phyloP scores from a whole-genome alignment of 1,140 invertebrate genomes.

The Caenorhabditis tropicalis region DNA sequence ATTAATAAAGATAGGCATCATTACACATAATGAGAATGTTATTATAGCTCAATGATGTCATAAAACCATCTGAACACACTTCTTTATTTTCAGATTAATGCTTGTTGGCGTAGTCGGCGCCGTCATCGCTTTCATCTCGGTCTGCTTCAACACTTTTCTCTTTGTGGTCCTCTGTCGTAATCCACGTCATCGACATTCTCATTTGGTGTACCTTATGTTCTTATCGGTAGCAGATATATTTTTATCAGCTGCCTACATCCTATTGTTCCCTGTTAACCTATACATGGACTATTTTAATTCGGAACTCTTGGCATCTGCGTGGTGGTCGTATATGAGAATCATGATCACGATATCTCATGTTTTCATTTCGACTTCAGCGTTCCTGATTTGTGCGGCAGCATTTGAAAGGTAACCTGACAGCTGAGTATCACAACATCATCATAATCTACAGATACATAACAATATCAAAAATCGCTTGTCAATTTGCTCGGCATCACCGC shows the following conservation, averaged over 20 bases:
- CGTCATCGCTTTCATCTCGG: conserved; percentile 56
- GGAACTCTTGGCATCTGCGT: conserved; percentile 59
- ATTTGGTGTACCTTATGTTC: conserved; percentile 65
- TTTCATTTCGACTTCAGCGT: conserved; percentile 65
- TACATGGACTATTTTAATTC: conserved; percentile 69
- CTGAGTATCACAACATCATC: not conserved
- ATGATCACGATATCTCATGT: conserved; percentile 65
- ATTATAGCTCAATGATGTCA: too few relatives aligned
- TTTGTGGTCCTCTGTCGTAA: conserved; percentile 62
- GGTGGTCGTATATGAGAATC: conserved; percentile 63
- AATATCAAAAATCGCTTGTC: conserved; percentile 63
- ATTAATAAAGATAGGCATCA: too few relatives aligned
- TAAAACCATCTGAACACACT: too few relatives aligned
- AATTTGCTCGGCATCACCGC: conserved; percentile 59
- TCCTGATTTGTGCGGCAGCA: conserved; percentile 65
- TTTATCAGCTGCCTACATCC: conserved; percentile 66
- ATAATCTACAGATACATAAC: conserved; percentile 59
- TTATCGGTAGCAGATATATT: conserved; percentile 68
- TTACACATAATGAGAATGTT: too few relatives aligned
- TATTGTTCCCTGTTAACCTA: conserved; percentile 64
- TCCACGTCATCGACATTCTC: conserved; percentile 61
- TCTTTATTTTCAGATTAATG: conserved; percentile 47
- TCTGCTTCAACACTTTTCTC: conserved; percentile 66
- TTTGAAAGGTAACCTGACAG: conserved; percentile 60
- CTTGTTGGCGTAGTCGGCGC: conserved; percentile 59